Evolutionary conservation across 2,113 vertebrate genomes (phyloP).

Genomic region (Saccopteryx bilineata): DNA sequence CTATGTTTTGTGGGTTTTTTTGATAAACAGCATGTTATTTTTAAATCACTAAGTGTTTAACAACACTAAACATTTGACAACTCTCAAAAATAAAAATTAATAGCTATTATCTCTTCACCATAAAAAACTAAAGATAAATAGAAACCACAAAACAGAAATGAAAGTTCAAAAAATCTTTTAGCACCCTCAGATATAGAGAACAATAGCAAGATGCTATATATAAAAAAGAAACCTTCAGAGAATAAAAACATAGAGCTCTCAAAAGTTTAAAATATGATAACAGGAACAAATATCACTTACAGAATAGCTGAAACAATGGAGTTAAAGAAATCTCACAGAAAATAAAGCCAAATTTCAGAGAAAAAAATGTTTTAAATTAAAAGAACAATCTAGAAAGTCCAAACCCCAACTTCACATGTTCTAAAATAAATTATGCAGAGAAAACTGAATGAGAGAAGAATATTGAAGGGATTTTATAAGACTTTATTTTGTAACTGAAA

Average conservation of each 20-base stretch:
- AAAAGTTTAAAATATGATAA: background rate
- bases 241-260: background rate
- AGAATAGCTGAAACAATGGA: background rate
- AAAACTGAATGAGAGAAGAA: background rate
- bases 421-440: background rate
- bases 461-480: background rate
- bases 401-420: background rate
- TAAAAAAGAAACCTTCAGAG: background rate
- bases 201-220: background rate
- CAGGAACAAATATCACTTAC: background rate
- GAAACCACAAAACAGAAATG: background rate
- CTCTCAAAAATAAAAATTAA: conserved; percentile 15
- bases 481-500: conserved; percentile 38
- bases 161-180: background rate
- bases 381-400: background rate
- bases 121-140: background rate
- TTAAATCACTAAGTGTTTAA: background rate
- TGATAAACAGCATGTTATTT: background rate
- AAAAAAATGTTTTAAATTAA: background rate
- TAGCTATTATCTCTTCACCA: background rate
- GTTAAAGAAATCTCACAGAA: background rate
- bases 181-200: background rate
- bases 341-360: background rate
- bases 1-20: background rate
- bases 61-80: background rate